Evolutionary conservation across 2,797 vertebrate genomes (phyloP).

Genomic region (Scyliorhinus canicula): DNA sequence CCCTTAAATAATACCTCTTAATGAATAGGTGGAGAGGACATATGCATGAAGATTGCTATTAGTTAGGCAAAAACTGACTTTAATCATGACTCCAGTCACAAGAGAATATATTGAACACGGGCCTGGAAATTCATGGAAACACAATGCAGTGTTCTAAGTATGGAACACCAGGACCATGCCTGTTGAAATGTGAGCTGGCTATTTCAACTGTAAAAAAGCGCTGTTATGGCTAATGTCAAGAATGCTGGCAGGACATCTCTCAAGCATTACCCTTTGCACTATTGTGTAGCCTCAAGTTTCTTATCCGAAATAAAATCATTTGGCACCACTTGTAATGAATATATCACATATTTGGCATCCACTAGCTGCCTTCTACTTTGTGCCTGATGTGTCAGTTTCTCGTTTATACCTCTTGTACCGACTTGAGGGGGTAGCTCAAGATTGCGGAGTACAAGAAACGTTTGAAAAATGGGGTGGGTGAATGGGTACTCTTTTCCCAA

Average conservation of each 20-base stretch:
- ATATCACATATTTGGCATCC: neutral
- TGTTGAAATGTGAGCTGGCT: neutral
- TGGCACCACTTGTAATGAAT: no score
- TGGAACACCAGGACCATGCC: neutral
- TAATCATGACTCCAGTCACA: neutral
- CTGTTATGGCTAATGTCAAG: neutral
- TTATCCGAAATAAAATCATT: no score
- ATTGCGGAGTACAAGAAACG: no score
- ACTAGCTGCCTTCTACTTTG: neutral
- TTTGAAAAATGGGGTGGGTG: no score
- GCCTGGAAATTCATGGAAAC: neutral
- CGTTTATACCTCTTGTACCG: neutral
- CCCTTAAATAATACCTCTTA: neutral
- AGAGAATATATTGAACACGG: neutral
- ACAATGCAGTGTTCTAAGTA: neutral
- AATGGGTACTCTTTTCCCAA: no score
- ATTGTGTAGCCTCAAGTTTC: neutral
- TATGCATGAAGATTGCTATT: neutral
- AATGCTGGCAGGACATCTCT: neutral
- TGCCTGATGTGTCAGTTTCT: neutral
- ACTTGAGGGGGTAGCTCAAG: neutral
- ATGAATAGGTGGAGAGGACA: neutral
- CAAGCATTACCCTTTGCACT: no score
- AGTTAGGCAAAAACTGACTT: neutral
- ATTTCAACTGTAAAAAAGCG: neutral